Evolutionary conservation across 2,888 invertebrate species (phyloP), one percentile per base, ranked within the genome.

Genomic region (Troides oblongomaculatus): DNA sequence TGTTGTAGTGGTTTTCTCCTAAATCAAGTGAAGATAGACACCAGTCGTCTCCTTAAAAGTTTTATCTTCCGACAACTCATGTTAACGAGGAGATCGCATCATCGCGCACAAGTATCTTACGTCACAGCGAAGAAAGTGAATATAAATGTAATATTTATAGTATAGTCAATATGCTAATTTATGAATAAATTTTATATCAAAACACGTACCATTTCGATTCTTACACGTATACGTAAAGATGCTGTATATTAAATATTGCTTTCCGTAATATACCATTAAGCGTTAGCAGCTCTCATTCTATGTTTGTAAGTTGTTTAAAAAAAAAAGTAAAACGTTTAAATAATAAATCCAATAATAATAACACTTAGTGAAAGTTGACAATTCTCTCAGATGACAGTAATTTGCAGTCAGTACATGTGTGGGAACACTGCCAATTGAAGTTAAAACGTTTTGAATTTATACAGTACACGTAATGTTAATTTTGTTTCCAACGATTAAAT

Each of bases 81-180:
- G 85, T 84, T 84, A 87, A 85, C 85, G 83, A 84, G 81, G 79
- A 78, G 81, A 80, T 82, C 84, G 79, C 84, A 84, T 83, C 87
- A 83, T 83, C 87, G 82, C 84, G 81, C 84, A 80, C 77, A 73
- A 76, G 68, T 62, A n/a, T 64, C 76, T 90, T 90, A 79, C 86
- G 82, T 89, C 86, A 89, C 75, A 53, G 71, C 74, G 80, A 85
- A 81, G 90, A 92, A 91, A 92, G 91, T 82, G 84, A 84, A 86
- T 86, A 83, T 81, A 84, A 84, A 80, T 78, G 79, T 82, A 80
- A 81, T 83, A 80, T 81, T 75, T 57, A 64, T 39, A 43, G 21
- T 18, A 50, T 46, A 66, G 62, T 70, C 30, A 23, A 66, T 66
- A 71, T 68, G 68, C 30, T 68, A 64, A 70, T 67, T 56, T 17